Base-by-base conservation (phyloP, 2,888 invertebrate genomes). In the Dicyrtomina minuta region DNA sequence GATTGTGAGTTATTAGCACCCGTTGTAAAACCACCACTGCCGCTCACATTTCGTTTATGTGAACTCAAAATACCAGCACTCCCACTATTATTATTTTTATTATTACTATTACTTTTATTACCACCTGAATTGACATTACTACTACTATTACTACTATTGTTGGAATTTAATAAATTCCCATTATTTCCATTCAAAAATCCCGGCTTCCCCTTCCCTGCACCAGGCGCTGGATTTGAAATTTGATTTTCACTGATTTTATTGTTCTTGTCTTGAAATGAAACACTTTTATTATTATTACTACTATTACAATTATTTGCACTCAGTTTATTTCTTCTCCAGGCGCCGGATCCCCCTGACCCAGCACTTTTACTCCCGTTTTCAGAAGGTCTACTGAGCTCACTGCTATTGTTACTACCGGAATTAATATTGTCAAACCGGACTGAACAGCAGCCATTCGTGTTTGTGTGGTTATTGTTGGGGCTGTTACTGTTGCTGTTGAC, bases 201-300 rank as follows among this genome's bases (percentile, higher is more conserved):
- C n/a, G n/a, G n/a, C n/a, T n/a, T n/a, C n/a, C 33, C 33, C 33
- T 33, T 33, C 33, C 4, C 4, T 33, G 8, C 4, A 5, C 33
- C 33, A 33, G 4, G 4, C 33, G 3, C 33, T n/a, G n/a, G n/a
- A n/a, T n/a, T n/a, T n/a, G n/a, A n/a, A 33, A 33, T 8, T 8
- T 8, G 4, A 8, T 33, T 33, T 8, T 33, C 44, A 55, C 27
- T n/a, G n/a, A n/a, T n/a, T n/a, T n/a, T 33, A 5, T 33, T 33
- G 8, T 33, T 44, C 44, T 66, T 56, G 44, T 55, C 44, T n/a
- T 56, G 56, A 44, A 66, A 66, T 13, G 66, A 66, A 43, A 66
- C 66, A 43, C 66, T 66, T 26, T 66, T 66, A 24, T 66, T 69
- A 12, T 33, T 46, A 43, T 56, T 66, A 17, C 56, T 66, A 24